Evolutionary conservation across 2,113 vertebrate genomes (phyloP).

Genomic region (Arizona elegans): DNA sequence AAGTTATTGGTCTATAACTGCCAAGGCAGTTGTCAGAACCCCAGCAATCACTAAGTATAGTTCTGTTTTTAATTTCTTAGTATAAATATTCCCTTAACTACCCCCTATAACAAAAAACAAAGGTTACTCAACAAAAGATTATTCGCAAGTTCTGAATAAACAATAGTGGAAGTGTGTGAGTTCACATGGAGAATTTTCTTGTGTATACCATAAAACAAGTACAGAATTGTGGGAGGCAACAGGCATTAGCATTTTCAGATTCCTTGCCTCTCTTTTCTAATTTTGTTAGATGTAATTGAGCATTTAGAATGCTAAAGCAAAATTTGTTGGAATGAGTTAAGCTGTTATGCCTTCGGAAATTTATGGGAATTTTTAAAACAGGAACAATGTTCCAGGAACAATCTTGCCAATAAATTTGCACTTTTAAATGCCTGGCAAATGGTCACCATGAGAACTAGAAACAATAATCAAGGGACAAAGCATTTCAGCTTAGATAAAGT

Average conservation of each 20-base stretch:
- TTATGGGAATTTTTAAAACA: not conserved
- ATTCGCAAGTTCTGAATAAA: not conserved
- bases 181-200: not conserved
- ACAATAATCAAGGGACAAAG: not conserved
- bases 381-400: not conserved
- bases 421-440: not conserved
- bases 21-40: not conserved
- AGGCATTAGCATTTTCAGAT: not conserved
- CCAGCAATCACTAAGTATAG: not conserved
- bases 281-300: not conserved
- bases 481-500: not conserved
- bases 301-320: not conserved
- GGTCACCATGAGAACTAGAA: not conserved
- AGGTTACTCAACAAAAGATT: not conserved
- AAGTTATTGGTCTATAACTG: not conserved
- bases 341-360: not conserved
- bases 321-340: not conserved
- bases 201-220: not conserved
- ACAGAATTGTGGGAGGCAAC: not conserved
- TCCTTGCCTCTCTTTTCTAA: not conserved
- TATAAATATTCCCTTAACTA: not conserved
- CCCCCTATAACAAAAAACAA: not conserved
- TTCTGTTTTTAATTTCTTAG: not conserved
- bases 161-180: not conserved
- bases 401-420: not conserved